phyloP scores from a whole-genome alignment of 2,113 vertebrate genomes.

The Plecotus auritus region DNA sequence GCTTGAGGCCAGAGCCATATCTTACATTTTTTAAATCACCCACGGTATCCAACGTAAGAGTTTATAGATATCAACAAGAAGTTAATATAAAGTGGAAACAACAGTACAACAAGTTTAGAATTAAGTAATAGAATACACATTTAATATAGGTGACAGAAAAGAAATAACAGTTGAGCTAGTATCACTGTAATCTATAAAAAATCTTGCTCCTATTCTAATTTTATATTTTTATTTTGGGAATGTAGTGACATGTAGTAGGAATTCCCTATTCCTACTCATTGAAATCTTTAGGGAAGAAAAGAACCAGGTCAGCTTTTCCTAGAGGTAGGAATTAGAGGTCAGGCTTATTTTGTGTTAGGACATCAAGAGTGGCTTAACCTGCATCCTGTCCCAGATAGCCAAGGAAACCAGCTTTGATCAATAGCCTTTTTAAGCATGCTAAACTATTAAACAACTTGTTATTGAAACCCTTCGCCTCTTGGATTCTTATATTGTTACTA shows the following conservation, averaged over 20 bases:
- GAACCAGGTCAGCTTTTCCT: background rate
- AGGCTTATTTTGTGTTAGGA: background rate
- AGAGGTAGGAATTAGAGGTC: background rate
- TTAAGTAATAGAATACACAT: constrained; percentile 3
- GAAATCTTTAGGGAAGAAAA: background rate
- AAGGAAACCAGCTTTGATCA: background rate
- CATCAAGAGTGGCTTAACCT: background rate
- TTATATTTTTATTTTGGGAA: background rate
- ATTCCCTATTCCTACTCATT: background rate
- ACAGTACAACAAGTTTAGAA: background rate
- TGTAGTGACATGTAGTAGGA: background rate
- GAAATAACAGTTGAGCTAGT: background rate
- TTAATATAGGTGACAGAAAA: constrained; percentile 9
- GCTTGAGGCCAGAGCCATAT: background rate
- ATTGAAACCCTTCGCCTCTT: background rate
- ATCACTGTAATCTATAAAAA: background rate
- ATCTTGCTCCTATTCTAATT: background rate
- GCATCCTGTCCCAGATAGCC: background rate
- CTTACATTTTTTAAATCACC: background rate
- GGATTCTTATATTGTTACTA: background rate
- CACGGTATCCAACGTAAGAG: background rate
- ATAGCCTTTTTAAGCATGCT: background rate
- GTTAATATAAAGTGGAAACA: constrained; percentile 2
- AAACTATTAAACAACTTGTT: background rate
- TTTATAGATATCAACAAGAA: background rate